Evolutionary conservation across 2,888 invertebrate species (phyloP), one percentile per base, ranked within the genome.

Genomic region (Galeruca laticollis): DNA sequence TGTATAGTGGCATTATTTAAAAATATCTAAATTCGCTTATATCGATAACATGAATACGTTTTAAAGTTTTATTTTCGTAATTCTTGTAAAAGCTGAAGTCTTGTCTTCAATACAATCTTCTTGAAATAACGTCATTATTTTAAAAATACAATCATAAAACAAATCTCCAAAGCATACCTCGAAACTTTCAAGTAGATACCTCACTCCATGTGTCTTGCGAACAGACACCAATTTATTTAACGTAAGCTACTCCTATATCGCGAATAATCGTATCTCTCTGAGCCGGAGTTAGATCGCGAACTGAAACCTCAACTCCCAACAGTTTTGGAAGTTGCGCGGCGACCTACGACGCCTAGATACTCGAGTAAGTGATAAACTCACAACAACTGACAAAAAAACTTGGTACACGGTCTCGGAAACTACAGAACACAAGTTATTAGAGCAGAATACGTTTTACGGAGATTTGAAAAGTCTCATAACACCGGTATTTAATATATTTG

Each of bases 261-360:
- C 57, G 61, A 52, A 18, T 35, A 20, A 18, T 26, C 33, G 57
- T 52, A 43, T 59, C 66, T 63, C 40, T 57, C 35, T 62, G 51
- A 56, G 10, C 35, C 75, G 71, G 65, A 74, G 75, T 76, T 76
- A 62, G 72, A 69, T 71, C 75, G 75, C 76, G 69, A 54, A 78
- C 78, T 78, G 73, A 76, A 68, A 54, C 49, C 60, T 61, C 51
- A 73, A 72, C 72, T 70, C 70, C 70, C 71, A 68, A 68, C 68
- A 69, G 63, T 64, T 37, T 68, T 49, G 70, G 15, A 51, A 59
- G 57, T 70, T 56, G 62, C 57, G 54, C 37, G 61, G 60, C 54
- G 67, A 69, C 69, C 66, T 26, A 47, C 52, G 70, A 61, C 68
- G 71, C 66, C 72, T 56, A 56, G 56, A 56, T 56, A 33, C 33